A percentile compares a stretch with the other conserved stretches of the same genome.
Evolutionary conservation across 2,113 vertebrate genomes (phyloP).

Genomic region (Gila orcuttii): DNA sequence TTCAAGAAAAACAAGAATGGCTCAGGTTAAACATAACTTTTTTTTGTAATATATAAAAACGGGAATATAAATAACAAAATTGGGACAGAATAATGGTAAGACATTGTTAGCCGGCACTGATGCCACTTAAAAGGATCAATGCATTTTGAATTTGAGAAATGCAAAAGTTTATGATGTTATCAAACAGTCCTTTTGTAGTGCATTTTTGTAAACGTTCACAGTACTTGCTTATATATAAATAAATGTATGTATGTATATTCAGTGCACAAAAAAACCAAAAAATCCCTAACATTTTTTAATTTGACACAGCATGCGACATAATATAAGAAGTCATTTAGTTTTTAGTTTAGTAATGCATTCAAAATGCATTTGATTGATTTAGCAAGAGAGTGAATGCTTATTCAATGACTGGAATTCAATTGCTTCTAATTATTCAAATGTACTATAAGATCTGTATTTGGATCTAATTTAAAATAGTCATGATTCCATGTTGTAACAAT

Average conservation of each 20-base stretch:
- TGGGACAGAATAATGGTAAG: neutral
- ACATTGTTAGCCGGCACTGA: neutral
- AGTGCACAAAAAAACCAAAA: neutral
- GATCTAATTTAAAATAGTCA: too few species aligned
- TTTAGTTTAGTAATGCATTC: neutral
- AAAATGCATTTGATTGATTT: neutral
- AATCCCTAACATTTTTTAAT: neutral
- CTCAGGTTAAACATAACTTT: neutral
- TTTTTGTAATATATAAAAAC: neutral
- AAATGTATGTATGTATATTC: neutral
- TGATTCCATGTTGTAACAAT: neutral
- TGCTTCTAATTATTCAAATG: neutral
- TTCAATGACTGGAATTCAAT: neutral
- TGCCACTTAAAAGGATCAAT: neutral
- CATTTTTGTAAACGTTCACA: constrained; percentile 73
- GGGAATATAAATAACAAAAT: neutral
- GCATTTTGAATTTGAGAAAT: neutral
- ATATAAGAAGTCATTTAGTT: neutral
- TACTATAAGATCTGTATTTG: neutral
- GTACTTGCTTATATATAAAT: constrained; percentile 55
- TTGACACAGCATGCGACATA: neutral
- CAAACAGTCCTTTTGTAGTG: constrained; percentile 59
- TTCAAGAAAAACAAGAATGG: neutral
- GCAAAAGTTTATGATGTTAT: neutral
- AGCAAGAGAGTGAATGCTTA: neutral